Evolutionary conservation across 2,888 invertebrate species (phyloP), one percentile per base, ranked within the genome.

Genomic region (Microdon myrmicae): DNA sequence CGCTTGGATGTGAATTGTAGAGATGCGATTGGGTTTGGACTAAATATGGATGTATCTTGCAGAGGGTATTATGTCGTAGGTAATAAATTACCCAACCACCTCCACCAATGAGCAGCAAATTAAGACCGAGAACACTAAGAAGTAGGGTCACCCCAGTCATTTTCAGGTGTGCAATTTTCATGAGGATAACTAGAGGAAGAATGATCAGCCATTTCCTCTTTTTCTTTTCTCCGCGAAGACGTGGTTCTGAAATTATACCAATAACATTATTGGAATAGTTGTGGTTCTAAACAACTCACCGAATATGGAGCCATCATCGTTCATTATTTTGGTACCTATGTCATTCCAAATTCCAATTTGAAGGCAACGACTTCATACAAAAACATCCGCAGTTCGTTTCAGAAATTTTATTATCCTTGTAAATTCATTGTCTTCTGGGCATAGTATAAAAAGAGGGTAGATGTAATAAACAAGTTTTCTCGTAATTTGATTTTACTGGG

Each of bases 141-240:
- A 78, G 60, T 55, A 78, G 45, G 3, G 74, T 70, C 1, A 78
- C 75, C 5, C 75, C 22, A 0, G 74, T 74, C 75, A 77, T 75
- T 55, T 79, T 79, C 6, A 79, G 47, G 25, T 79, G 79, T 0
- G 77, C 75, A 4, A 79, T 74, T 69, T 79, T 79, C 72, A 79
- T 72, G 6, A 79, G 67, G 32, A 79, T 77, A 39, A 79, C 73
- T 39, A 79, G 56, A 0, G 79, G 79, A 47, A 79, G 51, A 10
- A 79, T 71, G 13, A 79, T 69, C 1, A 76, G 71, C 77, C 75
- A 77, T 69, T 70, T 74, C 16, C 67, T 68, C 34, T 74, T 74
- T 60, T 71, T 76, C 51, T 71, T 75, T 23, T 75, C 73, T 17
- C 67, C 68, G 19, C 67, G 68, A 0, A 68, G 54, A 8, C 78